phyloP scores from a whole-genome alignment of 2,888 invertebrate species.

The Emmelina monodactyla region DNA sequence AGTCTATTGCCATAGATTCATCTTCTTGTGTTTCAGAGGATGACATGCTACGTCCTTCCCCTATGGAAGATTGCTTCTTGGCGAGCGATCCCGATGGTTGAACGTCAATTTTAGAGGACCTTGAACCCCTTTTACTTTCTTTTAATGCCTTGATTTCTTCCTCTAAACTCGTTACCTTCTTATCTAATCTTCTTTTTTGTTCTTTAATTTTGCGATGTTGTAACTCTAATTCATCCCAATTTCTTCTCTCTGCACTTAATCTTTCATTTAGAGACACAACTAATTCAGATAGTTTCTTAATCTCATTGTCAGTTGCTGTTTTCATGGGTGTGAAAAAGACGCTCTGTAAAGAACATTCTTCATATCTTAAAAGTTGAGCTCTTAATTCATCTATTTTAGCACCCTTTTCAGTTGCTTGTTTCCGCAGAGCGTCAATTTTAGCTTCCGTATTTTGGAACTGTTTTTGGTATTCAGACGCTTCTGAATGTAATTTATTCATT shows the following conservation, averaged over 20 bases:
- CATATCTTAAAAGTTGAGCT: conserved; percentile 46
- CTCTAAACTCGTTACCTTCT: conserved; percentile 28
- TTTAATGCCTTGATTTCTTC: conserved; percentile 30
- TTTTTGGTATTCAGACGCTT: conserved; percentile 44
- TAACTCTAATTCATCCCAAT: conserved; percentile 65
- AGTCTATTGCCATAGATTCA: too few species aligned
- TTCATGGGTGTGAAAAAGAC: conserved; percentile 61
- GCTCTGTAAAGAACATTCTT: conserved; percentile 55
- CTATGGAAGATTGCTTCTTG: conserved; percentile 32
- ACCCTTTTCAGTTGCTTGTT: conserved; percentile 50
- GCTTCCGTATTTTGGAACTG: conserved; percentile 53
- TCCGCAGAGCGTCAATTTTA: conserved; percentile 55
- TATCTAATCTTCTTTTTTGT: conserved; percentile 42
- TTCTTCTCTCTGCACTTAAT: conserved; percentile 65
- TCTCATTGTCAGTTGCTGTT: conserved; percentile 69
- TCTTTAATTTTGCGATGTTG: conserved; percentile 65
- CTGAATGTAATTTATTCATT: conserved; percentile 52
- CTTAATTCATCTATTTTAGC: conserved; percentile 53
- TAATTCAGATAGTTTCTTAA: conserved; percentile 66
- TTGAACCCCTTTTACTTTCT: conserved; percentile 35
- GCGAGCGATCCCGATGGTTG: conserved; percentile 23
- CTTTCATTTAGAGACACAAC: conserved; percentile 64
- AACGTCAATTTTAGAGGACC: conserved; percentile 29
- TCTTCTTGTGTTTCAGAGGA: conserved; percentile 22
- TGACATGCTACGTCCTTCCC: conserved; percentile 17